phyloP scores from a whole-genome alignment of 2,797 vertebrate genomes.

The Chanos chanos region DNA sequence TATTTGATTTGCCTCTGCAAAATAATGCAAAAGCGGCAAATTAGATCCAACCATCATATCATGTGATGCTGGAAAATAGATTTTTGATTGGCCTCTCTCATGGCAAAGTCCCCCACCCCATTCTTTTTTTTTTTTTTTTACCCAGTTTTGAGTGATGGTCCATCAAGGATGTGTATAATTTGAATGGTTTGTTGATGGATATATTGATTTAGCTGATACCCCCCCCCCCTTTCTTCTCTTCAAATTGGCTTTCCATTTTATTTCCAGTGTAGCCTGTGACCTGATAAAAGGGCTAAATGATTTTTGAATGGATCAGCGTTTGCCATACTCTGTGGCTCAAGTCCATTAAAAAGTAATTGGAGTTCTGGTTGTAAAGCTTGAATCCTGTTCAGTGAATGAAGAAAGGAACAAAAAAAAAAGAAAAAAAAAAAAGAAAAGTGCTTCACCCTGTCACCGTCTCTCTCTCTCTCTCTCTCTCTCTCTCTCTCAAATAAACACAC shows the following conservation, averaged over 20 bases:
- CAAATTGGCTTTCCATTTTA: not conserved
- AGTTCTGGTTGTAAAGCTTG: slow-evolving; percentile 46
- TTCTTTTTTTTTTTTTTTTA: no score
- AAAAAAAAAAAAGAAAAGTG: no score
- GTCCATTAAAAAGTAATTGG: slow-evolving; percentile 54
- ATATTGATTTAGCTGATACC: no score
- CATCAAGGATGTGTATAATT: no score
- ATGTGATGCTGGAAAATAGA: no score
- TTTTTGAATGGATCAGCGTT: slow-evolving; percentile 28
- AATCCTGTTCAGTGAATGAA: slow-evolving; percentile 26
- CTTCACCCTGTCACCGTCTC: not conserved
- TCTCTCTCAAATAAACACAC: not conserved
- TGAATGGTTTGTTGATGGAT: no score
- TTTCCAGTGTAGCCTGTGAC: not conserved
- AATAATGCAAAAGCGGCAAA: no score
- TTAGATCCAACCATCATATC: no score
- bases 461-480: not conserved
- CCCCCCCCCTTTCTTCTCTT: not conserved
- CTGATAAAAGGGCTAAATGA: slow-evolving; percentile 25
- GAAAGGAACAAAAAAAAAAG: slow-evolving; percentile 18
- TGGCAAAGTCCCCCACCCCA: no score
- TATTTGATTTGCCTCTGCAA: no score
- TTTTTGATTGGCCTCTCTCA: no score
- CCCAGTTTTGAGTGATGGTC: no score
- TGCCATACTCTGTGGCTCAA: slow-evolving; percentile 29